A percentile compares a stretch with the other conserved stretches of the same genome.
Conservation (phyloP, 2,797 vertebrate genomes). For the Artibeus jamaicensis region DNA sequence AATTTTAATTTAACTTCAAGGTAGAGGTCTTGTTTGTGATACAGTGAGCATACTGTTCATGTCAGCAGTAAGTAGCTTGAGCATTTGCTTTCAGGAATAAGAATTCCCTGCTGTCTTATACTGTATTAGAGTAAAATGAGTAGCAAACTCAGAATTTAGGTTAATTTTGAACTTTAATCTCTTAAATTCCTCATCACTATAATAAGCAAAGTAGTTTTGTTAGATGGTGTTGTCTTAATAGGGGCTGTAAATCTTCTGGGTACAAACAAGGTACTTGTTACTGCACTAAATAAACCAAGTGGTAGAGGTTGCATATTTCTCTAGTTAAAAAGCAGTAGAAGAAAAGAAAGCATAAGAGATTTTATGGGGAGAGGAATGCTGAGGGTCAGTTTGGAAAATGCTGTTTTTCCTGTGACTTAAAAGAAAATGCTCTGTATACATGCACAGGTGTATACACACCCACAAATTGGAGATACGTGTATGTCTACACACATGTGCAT, state of each 20-base stretch:
- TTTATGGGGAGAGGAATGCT: slow-evolving; percentile 49
- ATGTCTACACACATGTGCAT: neutral
- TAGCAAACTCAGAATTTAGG: neutral
- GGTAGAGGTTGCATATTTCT: slow-evolving; percentile 33
- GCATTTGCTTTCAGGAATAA: neutral
- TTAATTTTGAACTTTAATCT: slow-evolving; percentile 8
- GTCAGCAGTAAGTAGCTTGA: neutral
- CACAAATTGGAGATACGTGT: neutral
- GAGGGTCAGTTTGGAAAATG: neutral
- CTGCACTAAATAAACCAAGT: slow-evolving; percentile 35
- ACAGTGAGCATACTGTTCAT: neutral
- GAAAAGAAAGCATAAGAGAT: slow-evolving; percentile 5
- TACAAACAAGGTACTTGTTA: slow-evolving; percentile 22
- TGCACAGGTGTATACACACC: neutral
- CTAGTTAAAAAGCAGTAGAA: slow-evolving; percentile 39
- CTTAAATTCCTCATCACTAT: neutral
- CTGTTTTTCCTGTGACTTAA: neutral
- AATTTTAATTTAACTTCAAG: neutral
- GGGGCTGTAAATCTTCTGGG: slow-evolving; percentile 27
- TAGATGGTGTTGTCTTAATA: slow-evolving; percentile 30
- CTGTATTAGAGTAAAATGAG: neutral
- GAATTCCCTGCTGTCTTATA: neutral
- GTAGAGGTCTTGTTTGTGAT: neutral
- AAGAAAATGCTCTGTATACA: neutral
- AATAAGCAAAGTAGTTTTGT: slow-evolving; percentile 27